phyloP scores from a whole-genome alignment of 1,140 invertebrate genomes.

The Eciton burchellii region DNA sequence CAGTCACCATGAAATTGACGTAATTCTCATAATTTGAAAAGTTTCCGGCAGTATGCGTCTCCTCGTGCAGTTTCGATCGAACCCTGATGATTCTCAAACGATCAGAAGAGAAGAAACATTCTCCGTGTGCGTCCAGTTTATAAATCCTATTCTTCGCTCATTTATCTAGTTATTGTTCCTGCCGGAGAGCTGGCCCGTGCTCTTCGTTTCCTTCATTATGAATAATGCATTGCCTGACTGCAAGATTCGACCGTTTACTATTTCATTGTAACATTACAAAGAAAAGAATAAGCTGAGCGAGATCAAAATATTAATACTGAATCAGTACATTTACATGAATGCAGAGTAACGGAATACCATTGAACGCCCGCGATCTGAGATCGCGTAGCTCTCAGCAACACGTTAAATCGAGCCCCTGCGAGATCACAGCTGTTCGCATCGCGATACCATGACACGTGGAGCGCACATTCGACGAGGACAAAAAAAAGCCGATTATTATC shows the following conservation, averaged over 20 bases:
- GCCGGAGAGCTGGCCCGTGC: background rate
- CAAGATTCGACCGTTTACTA: background rate
- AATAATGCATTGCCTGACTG: background rate
- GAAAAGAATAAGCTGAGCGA: background rate
- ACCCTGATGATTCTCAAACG: background rate
- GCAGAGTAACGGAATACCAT: background rate
- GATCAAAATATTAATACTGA: background rate
- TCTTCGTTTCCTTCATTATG: slow-evolving; percentile 19
- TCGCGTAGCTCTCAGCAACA: background rate
- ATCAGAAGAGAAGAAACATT: slow-evolving; percentile 6
- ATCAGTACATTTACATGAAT: background rate
- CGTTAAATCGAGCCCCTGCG: too few species aligned
- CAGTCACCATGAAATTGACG: slow-evolving; percentile 21
- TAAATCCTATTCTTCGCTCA: slow-evolving; percentile 3
- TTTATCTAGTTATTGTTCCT: background rate
- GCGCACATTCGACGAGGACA: background rate
- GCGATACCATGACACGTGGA: background rate
- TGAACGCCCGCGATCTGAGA: background rate
- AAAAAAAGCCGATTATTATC: slow-evolving; percentile 33
- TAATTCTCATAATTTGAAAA: slow-evolving; percentile 46
- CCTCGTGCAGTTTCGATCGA: slow-evolving; percentile 14
- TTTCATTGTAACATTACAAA: slow-evolving; percentile 7
- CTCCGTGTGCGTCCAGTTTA: background rate
- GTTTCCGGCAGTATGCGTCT: background rate
- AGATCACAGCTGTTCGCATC: background rate